Evolutionary conservation across 2,888 invertebrate species (phyloP).

Genomic region (Tribolium freemani): DNA sequence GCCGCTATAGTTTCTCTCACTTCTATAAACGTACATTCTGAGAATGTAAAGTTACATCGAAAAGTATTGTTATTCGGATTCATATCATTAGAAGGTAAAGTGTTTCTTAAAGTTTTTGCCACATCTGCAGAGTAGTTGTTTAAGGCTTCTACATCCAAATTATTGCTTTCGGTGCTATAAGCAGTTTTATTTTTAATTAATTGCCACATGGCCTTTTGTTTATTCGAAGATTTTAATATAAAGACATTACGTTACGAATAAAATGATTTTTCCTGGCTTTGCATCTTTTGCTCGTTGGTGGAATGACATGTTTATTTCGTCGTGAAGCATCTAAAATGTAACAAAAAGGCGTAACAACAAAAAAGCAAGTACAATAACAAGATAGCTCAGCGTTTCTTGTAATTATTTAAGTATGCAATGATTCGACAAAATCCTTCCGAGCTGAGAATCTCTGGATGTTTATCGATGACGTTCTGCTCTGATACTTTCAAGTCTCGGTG

Average conservation of each 20-base stretch:
- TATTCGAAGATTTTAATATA: too few relatives aligned
- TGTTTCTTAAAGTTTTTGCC: too few relatives aligned
- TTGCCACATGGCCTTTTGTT: too few relatives aligned
- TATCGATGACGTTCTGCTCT: constrained; percentile 55
- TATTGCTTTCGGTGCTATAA: too few relatives aligned
- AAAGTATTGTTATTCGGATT: too few relatives aligned
- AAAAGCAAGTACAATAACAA: not conserved
- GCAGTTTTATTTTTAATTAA: too few relatives aligned
- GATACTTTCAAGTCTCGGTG: constrained; percentile 16
- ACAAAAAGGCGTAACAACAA: not conserved
- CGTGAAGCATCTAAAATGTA: not conserved
- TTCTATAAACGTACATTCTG: too few relatives aligned
- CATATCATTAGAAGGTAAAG: too few relatives aligned
- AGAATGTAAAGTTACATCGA: too few relatives aligned
- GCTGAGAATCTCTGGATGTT: not conserved
- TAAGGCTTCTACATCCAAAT: too few relatives aligned
- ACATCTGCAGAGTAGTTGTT: too few relatives aligned
- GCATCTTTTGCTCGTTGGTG: not conserved
- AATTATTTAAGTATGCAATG: constrained; percentile 12
- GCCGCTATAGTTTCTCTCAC: too few relatives aligned
- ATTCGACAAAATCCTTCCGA: constrained; percentile 14
- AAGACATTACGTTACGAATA: not conserved
- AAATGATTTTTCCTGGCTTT: not conserved
- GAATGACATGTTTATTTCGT: not conserved
- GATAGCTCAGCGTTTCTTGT: constrained; percentile 3